Conservation (phyloP, 2,888 invertebrate species). For the Sussaba pulchella region DNA sequence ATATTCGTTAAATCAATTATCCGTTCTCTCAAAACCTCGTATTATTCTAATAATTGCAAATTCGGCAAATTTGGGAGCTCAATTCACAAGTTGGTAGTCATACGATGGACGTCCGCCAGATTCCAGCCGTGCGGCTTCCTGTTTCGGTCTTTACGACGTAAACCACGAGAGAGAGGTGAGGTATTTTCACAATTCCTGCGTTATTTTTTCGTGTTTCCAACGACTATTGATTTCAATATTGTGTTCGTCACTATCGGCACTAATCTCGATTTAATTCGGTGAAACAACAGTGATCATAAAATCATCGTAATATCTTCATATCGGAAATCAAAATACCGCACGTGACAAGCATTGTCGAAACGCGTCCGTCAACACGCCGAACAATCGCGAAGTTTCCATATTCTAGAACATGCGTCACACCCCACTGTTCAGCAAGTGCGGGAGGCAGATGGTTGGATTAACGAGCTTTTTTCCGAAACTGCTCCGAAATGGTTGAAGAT, state of each 20-base stretch:
- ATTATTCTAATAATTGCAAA: not conserved
- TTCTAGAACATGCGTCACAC: not conserved
- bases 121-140: slow-evolving; percentile 34
- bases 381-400: not conserved
- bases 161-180: slow-evolving; percentile 69
- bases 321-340: not conserved
- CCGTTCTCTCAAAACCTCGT: not conserved
- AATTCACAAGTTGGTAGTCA: slow-evolving; percentile 2
- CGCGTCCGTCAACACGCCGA: slow-evolving; percentile 22
- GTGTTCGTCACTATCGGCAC: not conserved
- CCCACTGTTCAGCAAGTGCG: too few species aligned
- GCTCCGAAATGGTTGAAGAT: too few species aligned
- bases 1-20: slow-evolving; percentile 6
- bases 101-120: slow-evolving; percentile 48
- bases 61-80: not conserved
- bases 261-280: not conserved
- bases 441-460: too few species aligned
- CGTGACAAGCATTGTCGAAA: slow-evolving; percentile 45
- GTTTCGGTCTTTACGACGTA: slow-evolving; percentile 67
- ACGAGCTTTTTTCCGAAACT: too few species aligned
- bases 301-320: slow-evolving; percentile 5
- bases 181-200: slow-evolving; percentile 53
- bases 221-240: slow-evolving; percentile 3
- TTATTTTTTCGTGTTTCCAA: slow-evolving; percentile 46
- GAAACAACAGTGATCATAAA: not conserved